Evolutionary conservation across 2,113 vertebrate species (phyloP), one percentile per base, ranked within the genome.

Genomic region (Lophius piscatorius): DNA sequence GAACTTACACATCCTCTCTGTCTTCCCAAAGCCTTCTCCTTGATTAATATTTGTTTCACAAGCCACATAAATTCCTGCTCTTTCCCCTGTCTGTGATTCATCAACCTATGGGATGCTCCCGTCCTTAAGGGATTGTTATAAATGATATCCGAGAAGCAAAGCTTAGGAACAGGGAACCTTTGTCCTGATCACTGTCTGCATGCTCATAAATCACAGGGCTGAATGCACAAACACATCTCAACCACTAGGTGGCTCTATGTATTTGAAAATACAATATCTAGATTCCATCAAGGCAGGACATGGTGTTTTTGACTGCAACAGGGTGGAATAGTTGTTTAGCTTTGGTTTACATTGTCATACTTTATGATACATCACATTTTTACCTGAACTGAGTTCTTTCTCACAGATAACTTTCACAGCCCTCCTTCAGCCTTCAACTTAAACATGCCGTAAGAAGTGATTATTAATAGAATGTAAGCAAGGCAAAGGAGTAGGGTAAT

Each of bases 181-280:
- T 26, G 38, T 26, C 20, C 40, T 47, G 36, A 40, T 71, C 16
- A 35, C 23, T 61, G 52, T 65, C 48, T 14, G 6, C 2, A 12
- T 60, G 16, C 5, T 46, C 38, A 50, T 24, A 52, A 72, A 74
- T 63, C 24, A 45, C 12, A 2, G 24, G 20, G 14, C 2, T 23
- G 22, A 0, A 1, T 66, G 73, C 42, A 56, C 20, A 8, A 48
- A 22, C 44, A 47, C 8, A 6, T 44, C 0, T 47, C 5, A 18
- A 52, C 74, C 78, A 78, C 77, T 65, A 61, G 80, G 48, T 52
- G 82, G 63, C 65, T 60, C 40, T 6, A 5, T 57, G 23, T 5
- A 40, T 58, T 77, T 52, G 23, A n/a, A 28, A 46, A 75, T 73
- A 8, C 9, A 20, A 20, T 47, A 31, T 21, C 47, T 16, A 33